phyloP scores from a whole-genome alignment of 64 coral and sea anemone genomes.

The Stylophora pistillata region DNA sequence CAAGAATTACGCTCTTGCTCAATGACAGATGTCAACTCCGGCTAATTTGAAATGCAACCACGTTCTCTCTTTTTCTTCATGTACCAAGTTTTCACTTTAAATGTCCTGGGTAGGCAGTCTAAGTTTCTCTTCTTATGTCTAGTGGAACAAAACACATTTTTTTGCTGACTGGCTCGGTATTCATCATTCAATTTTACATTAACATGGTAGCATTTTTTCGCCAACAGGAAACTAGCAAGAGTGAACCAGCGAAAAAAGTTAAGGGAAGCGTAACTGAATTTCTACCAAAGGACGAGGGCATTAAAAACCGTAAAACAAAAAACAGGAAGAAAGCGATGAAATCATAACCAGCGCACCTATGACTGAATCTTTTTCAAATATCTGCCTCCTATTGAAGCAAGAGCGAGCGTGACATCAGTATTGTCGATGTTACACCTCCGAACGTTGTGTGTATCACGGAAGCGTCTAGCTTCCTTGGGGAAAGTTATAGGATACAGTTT shows the following conservation, averaged over 20 bases:
- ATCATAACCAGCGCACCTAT: neutral
- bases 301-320: neutral
- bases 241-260: slow-evolving; percentile 6
- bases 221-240: neutral
- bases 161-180: too few relatives aligned
- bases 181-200: too few relatives aligned
- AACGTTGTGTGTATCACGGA: neutral
- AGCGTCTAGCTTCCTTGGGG: neutral
- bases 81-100: too few relatives aligned
- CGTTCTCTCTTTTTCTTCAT: too few relatives aligned
- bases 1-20: too few relatives aligned
- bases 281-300: neutral
- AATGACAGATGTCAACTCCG: too few relatives aligned
- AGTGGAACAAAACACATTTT: too few relatives aligned
- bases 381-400: neutral
- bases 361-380: neutral
- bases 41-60: too few relatives aligned
- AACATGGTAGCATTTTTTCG: too few relatives aligned
- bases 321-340: slow-evolving; percentile 4
- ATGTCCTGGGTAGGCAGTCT: too few relatives aligned
- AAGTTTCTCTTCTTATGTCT: too few relatives aligned
- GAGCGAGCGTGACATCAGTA: neutral
- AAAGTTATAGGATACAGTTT: neutral
- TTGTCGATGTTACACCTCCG: neutral
- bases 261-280: neutral